Evolutionary conservation across 2,888 invertebrate species (phyloP), one percentile per base, ranked within the genome.

Genomic region (Aelia acuminata): DNA sequence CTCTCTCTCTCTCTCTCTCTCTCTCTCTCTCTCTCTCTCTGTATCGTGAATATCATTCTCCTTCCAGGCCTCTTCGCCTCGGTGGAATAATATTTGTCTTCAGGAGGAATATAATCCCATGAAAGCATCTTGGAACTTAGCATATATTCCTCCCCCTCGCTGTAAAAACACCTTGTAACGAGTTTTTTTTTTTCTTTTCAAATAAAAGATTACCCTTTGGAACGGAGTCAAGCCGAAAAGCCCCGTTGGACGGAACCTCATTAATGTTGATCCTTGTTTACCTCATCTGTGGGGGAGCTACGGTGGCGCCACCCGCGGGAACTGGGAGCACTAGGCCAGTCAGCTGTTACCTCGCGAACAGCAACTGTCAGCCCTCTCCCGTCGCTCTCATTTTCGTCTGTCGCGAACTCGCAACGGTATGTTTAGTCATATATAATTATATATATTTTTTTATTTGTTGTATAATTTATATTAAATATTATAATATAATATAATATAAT

Each of bases 241-340:
- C 63, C 26, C 57, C 26, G n/a, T 57, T 22, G 13, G 57, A 35
- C 8, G 20, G 63, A 70, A 18, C 31, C 18, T 70, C 63, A 70
- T 70, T 70, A 70, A 70, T 18, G 63, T 70, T 35, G 63, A 70
- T 15, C 11, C 80, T 43, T 80, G 80, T 80, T 80, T 80, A 80
- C 80, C 43, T 80, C 15, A 35, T n/a, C 80, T 7, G 4, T 4
- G 18, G 3, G 43, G 43, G 22, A 43, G n/a, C n/a, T n/a, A 43
- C 43, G 80, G 43, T 13, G 80, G 80, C 80, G 43, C 80, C 80
- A 31, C 80, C 43, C 3, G 43, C 80, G 80, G 80, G n/a, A n/a
- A 5, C 1, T 13, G 43, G n/a, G 43, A 11, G 80, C 80, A 80
- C 80, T 80, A 80, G 80, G 13, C 43, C 80, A 80, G 80, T 80